Percentiles rank a stretch among this genome's conserved stretches.
Evolutionary conservation across 2,888 invertebrate genomes (phyloP).

Genomic region (Cremastinae sp.): DNA sequence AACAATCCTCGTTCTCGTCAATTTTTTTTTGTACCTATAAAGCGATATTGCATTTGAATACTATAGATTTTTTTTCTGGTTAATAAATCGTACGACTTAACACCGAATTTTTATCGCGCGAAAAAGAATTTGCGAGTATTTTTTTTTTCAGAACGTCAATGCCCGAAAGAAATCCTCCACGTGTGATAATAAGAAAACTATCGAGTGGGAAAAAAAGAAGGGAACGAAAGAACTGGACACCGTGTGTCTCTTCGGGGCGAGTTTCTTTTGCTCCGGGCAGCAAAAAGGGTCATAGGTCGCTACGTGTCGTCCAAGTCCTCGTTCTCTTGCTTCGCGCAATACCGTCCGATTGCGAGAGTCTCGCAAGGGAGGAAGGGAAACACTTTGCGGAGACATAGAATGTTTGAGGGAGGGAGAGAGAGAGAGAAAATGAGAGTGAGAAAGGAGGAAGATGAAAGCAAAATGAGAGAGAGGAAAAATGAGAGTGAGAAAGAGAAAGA

Average conservation of each 20-base stretch:
- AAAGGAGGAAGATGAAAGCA: constrained; percentile 43
- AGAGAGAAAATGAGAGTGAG: no score
- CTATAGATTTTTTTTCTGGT: neutral
- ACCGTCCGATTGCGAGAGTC: constrained; percentile 46
- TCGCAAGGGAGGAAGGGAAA: constrained; percentile 15
- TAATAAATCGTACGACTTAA: neutral
- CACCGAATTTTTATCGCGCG: neutral
- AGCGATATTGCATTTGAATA: constrained; percentile 2
- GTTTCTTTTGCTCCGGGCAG: constrained; percentile 23
- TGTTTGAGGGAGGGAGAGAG: constrained; percentile 34
- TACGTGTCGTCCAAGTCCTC: constrained; percentile 61
- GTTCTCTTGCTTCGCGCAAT: constrained; percentile 42
- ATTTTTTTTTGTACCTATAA: constrained; percentile 5
- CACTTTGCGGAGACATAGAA: neutral
- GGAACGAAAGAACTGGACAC: constrained; percentile 16
- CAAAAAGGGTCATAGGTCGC: constrained; percentile 54
- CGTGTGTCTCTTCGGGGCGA: constrained; percentile 32
- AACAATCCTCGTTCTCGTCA: constrained; percentile 45
- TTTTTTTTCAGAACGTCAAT: no score
- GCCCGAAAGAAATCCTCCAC: no score
- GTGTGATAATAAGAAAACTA: neutral
- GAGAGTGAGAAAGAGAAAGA: constrained; percentile 14
- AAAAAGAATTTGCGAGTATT: no score
- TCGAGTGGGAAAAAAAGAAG: neutral
- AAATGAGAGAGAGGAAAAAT: constrained; percentile 27